phyloP scores from a whole-genome alignment of 2,113 vertebrate genomes.

The Lynx canadensis region DNA sequence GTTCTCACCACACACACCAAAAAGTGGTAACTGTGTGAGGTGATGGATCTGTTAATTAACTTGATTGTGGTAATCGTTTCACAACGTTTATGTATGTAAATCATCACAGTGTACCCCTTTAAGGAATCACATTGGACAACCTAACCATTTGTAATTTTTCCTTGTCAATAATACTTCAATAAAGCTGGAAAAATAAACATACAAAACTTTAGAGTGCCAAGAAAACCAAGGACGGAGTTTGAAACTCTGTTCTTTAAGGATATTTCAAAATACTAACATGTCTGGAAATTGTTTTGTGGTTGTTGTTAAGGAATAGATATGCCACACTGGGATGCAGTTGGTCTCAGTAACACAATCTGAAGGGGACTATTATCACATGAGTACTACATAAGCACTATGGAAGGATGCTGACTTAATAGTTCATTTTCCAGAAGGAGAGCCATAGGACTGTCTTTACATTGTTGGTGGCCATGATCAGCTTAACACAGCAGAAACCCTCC shows the following conservation, averaged over 20 bases:
- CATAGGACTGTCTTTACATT: not conserved
- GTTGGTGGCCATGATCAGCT: not conserved
- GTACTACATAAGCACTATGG: not conserved
- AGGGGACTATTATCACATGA: not conserved
- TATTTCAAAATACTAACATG: slow-evolving; percentile 7
- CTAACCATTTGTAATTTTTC: not conserved
- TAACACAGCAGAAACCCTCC: not conserved
- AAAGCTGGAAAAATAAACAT: not conserved
- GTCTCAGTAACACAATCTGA: not conserved
- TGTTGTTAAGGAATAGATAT: not conserved
- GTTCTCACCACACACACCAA: not conserved
- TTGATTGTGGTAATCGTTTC: not conserved
- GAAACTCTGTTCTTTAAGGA: slow-evolving; percentile 36
- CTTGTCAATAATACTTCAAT: not conserved
- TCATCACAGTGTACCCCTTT: not conserved
- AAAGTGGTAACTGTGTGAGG: not conserved
- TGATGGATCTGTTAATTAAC: not conserved
- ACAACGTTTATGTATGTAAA: not conserved
- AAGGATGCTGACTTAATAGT: not conserved
- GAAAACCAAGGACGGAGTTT: not conserved
- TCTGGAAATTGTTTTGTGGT: not conserved
- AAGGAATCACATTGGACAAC: not conserved
- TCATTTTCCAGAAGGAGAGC: not conserved
- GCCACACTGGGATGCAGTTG: not conserved
- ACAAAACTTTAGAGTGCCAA: not conserved